Base-by-base conservation (phyloP, 2,797 vertebrate genomes). In the Lepus townsendii region DNA sequence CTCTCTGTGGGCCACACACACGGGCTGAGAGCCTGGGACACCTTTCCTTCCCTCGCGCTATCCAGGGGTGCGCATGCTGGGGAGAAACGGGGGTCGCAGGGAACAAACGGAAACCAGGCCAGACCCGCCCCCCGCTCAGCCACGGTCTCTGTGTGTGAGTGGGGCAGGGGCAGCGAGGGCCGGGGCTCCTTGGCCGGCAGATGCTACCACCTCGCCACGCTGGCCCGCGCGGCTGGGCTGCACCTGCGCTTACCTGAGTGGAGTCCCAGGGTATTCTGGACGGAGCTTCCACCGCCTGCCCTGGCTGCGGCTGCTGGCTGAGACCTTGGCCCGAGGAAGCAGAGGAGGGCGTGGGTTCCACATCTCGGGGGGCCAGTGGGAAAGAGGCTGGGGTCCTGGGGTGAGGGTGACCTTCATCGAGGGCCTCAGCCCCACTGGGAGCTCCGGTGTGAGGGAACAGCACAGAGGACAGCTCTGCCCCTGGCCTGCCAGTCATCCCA, bases 221-320 rank as follows among this genome's bases (percentile, higher is more conserved):
- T 16, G 54, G 54, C 54, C 54, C 14, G 54, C 14, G 6, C 54
- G 2, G 17, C 54, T 57, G 54, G 54, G 14, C 10, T 73, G 27
- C 16, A 2, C 89, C 54, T 65, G 85, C 54, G 0, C 10, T 68
- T 97, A 99, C 99, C 99, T 99, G 99, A 72, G 98, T 97, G 0
- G 98, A 98, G 83, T 98, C 98, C 97, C 98, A 98, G 50, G 98
- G 97, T 52, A 96, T 83, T 92, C 98, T 98, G 0, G 98, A 98
- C 0, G 97, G 97, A 57, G 97, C 93, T 87, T 79, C 0, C 1
- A 95, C 87, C 27, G 93, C 2, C 38, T 95, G 97, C 19, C 95
- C 91, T 3, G 98, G 97, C 62, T 97, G 98, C 9, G 97, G 83
- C 95, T 79, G 96, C 0, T 96, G 96, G 32, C 96, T 96, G 9